Evolutionary conservation across 2,113 vertebrate species (phyloP), one percentile per base, ranked within the genome.

Genomic region (Gymnarchus niloticus): DNA sequence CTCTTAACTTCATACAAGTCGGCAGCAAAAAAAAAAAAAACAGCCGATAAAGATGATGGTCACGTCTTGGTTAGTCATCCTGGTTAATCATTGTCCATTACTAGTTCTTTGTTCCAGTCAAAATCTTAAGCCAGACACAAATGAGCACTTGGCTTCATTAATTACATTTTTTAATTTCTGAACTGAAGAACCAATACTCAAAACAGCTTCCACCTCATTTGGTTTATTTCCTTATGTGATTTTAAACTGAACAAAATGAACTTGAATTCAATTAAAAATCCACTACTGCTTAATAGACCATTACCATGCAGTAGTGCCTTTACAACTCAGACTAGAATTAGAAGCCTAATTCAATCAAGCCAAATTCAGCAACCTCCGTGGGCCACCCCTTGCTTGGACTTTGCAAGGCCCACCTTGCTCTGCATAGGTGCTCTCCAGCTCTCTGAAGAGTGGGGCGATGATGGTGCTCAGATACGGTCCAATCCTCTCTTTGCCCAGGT

Each of bases 401-500:
- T n/a, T n/a, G n/a, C 3, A 41, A 6, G 65, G 1, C 65, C 65
- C 93, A 99, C 98, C 96, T 96, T 99, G 98, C 17, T 98, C 97
- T 14, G 97, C 91, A 0, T 99, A 99, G 33, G 96, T 99, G 93
- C 97, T 99, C 94, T 97, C 96, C 91, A 99, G 95, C 89, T 99
- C 98, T 89, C 98, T 93, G 91, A 95, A 97, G 17, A 99, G 93
- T 6, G 98, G 98, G 0, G 93, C 88, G 65, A 99, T 94, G 90
- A 99, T 93, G 1, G 94, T 94, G 52, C 93, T 94, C 88, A 99
- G 95, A 78, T 97, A 99, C 0, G 96, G 96, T 51, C 92, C 90
- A 1, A 99, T 94, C 10, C 88, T 93, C 6, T 98, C 97, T 56
- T 91, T 91, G n/a, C 98, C 97, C 57, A 99, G 94, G 87, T 99